A percentile compares a stretch with the other conserved stretches of the same genome.
phyloP scores from a whole-genome alignment of 2,797 vertebrate species.

The Poeciliopsis paucimaculata region DNA sequence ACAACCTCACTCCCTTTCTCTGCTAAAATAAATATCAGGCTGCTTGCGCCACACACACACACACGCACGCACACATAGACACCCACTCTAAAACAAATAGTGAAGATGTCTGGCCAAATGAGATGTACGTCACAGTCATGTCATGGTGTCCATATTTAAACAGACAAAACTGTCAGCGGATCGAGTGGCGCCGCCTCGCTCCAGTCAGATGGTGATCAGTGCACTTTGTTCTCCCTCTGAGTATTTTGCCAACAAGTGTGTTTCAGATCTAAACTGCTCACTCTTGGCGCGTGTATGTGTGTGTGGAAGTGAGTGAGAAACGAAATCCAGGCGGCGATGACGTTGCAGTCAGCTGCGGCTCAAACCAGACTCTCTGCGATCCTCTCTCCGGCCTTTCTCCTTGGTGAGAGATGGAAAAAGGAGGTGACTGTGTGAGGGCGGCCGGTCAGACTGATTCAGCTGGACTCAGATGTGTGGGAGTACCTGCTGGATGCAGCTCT shows the following conservation, averaged over 20 bases:
- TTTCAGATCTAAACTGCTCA: constrained; percentile 33
- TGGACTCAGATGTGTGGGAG: neutral
- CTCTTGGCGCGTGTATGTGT: constrained; percentile 22
- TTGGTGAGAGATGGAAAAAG: constrained; percentile 30
- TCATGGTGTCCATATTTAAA: constrained; percentile 30
- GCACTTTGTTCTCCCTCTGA: constrained; percentile 55
- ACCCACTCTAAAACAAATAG: constrained; percentile 66
- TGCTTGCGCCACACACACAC: constrained; percentile 33
- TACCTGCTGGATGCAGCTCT: constrained; percentile 79
- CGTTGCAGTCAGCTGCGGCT: constrained; percentile 75
- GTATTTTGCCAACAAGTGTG: constrained; percentile 51
- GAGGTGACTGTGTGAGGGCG: neutral
- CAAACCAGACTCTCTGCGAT: constrained; percentile 58
- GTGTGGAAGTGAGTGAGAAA: constrained; percentile 25
- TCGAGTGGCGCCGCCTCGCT: constrained; percentile 37
- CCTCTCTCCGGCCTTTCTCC: constrained; percentile 75
- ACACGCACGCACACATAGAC: constrained; percentile 14
- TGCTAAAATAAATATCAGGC: constrained; percentile 73
- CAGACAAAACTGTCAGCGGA: constrained; percentile 34
- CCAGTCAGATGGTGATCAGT: constrained; percentile 62
- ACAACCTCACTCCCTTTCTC: constrained; percentile 13
- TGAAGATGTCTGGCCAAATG: constrained; percentile 55
- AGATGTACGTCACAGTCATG: constrained; percentile 38
- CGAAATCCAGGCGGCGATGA: constrained; percentile 25
- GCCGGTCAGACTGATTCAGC: neutral